phyloP scores from a whole-genome alignment of 2,797 vertebrate genomes.

The Chromobotia macracanthus region DNA sequence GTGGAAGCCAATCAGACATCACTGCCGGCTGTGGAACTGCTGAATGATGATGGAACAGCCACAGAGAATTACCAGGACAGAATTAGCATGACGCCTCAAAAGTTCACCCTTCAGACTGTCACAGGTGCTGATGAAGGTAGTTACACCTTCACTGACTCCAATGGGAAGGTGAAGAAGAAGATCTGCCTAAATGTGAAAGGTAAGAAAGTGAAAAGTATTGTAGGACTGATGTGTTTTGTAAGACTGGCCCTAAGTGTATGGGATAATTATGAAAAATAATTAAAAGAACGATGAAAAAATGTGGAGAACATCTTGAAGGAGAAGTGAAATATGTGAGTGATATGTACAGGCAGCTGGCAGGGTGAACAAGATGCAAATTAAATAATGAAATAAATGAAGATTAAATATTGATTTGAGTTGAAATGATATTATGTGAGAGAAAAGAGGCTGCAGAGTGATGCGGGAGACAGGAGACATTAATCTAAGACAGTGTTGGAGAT shows the following conservation, averaged over 20 bases:
- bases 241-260: no score
- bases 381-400: no score
- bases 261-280: no score
- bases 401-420: constrained; percentile 17
- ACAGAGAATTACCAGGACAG: constrained; percentile 65
- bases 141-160: constrained; percentile 72
- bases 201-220: constrained; percentile 52
- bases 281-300: background rate
- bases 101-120: constrained; percentile 65
- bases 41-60: constrained; percentile 51
- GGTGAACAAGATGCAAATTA: background rate
- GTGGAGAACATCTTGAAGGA: no score
- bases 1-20: constrained; percentile 76
- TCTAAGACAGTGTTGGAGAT: background rate
- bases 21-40: constrained; percentile 66
- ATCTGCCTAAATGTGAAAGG: constrained; percentile 80
- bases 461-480: background rate
- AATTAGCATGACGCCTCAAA: constrained; percentile 53
- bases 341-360: background rate
- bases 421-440: no score
- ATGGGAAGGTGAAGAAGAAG: constrained; percentile 65
- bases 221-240: no score
- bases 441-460: constrained; percentile 9
- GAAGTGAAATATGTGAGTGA: background rate
- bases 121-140: constrained; percentile 75